Base-by-base conservation (phyloP, 1,140 invertebrate species). In the Trypoxylus dichotomus region DNA sequence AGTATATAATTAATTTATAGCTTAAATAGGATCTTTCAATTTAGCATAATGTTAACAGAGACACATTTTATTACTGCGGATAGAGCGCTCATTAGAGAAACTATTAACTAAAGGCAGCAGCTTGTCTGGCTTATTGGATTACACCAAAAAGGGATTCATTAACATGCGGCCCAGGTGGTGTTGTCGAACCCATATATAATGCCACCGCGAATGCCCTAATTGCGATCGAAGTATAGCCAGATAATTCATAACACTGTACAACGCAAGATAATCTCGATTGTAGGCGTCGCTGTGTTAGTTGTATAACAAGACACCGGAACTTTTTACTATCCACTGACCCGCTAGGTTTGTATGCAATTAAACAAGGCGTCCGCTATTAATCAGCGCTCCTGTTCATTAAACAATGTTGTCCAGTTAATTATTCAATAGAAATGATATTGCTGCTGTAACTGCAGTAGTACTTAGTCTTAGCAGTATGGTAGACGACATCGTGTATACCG, bases 81-180 rank as follows among this genome's bases (percentile, higher is more conserved):
- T 54, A 19, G 19, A n/a, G 15, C n/a, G 1, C 47, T 54, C 47
- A 54, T 54, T 54, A 54, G 47, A 19, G 47, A 54, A 54, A 54
- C 47, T 54, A 54, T 54, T 54, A 54, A 54, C 47, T 54, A 54
- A 54, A 54, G 19, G 47, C 47, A 54, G 15, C 19, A 54, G 47
- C 47, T 54, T 54, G 47, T 54, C 47, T 19, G 15, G 19, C 15
- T 54, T 54, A 54, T 54, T 19, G 47, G 47, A 68, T 68, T 68
- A 68, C 60, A 68, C 8, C 3, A 15, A 68, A 68, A 68, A 6
- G 60, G 24, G 27, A 25, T 29, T 68, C 60, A 68, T 68, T 68
- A 68, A 68, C 27, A 68, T 68, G 60, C 60, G 60, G 60, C 27
- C 21, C 60, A 68, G 60, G 60, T 68, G 60, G 21, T 29, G 60